Evolutionary conservation across 2,113 vertebrate species (phyloP), one percentile per base, ranked within the genome.

Genomic region (Nycticebus coucang): DNA sequence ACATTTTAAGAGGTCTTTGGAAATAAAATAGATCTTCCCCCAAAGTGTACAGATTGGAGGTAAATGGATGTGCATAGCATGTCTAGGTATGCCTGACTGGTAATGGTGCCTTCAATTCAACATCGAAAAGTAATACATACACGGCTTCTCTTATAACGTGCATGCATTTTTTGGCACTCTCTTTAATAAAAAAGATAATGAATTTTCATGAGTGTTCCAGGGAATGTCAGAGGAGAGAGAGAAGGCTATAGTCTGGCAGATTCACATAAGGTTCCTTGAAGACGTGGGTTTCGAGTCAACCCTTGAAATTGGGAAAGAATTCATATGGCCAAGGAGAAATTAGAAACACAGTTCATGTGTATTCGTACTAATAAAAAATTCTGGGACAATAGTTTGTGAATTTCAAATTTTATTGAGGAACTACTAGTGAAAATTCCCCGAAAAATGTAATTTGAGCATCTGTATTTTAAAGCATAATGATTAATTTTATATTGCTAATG

Each of bases 401-500:
- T 89, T 93, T 95, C 22, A 89, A 57, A 72, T 68, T 83, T 59
- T 89, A 75, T 83, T 45, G 22, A 91, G 13, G n/a, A 10, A 11
- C 15, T 75, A 55, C 11, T 26, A 80, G 15, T 68, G 41, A 91
- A 89, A 87, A 64, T 78, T 85, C 30, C 62, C 60, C 66, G 78
- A 89, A 71, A 77, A 91, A 84, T 45, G 3, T 35, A 69, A 77
- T 28, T 87, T 18, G 57, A 86, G 2, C 57, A 81, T 88, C 41
- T 75, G 7, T 33, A 33, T 75, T 89, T 94, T 59, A 91, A 87
- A 57, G n/a, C 18, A 59, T 21, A 90, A 68, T 74, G 14, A 81
- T 57, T 91, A 41, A 59, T 86, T 94, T 92, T 80, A 57, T 9
- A 77, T 92, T 90, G 26, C 18, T 50, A 72, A 87, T 89, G 28